These are phyloP conservation scores for Cheilosia vernalis DNA, from an alignment of 2,888 invertebrate genomes.

Conservation along the genomic window DNA sequence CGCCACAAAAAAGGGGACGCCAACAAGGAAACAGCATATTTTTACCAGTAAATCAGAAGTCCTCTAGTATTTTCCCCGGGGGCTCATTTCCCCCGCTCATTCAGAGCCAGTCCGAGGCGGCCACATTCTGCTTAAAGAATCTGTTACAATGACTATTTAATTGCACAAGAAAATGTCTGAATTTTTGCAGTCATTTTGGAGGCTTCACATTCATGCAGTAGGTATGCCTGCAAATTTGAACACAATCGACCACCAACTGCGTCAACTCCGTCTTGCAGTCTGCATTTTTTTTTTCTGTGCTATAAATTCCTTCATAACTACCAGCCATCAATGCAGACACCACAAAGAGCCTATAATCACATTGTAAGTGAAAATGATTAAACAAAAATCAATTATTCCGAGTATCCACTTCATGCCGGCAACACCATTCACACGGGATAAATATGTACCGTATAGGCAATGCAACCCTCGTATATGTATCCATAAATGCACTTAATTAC, in stretches of 20 bases:
- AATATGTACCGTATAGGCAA: not conserved
- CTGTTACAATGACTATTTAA: no score
- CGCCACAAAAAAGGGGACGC: slow-evolving; percentile 36
- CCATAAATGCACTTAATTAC: slow-evolving; percentile 74
- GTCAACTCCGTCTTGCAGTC: not conserved
- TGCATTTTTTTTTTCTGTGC: not conserved
- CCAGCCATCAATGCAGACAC: slow-evolving; percentile 35
- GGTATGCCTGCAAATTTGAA: not conserved
- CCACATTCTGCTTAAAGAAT: no score
- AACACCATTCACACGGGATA: slow-evolving; percentile 1
- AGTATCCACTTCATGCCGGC: slow-evolving; percentile 49
- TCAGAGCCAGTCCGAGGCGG: not conserved
- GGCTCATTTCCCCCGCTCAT: not conserved
- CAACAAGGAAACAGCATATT: slow-evolving; percentile 15
- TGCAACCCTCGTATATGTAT: slow-evolving; percentile 10
- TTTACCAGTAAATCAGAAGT: not conserved
- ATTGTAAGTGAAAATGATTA: slow-evolving; percentile 68
- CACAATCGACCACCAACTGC: not conserved
- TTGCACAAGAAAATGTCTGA: no score
- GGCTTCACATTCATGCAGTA: no score
- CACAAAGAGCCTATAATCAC: slow-evolving; percentile 58
- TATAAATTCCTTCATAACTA: slow-evolving; percentile 42
- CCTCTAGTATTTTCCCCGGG: not conserved
- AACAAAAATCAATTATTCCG: slow-evolving; percentile 72
- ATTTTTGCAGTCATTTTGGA: no score